Evolutionary conservation across 2,113 vertebrate genomes (phyloP).

Genomic region (Cnemophilus loriae): DNA sequence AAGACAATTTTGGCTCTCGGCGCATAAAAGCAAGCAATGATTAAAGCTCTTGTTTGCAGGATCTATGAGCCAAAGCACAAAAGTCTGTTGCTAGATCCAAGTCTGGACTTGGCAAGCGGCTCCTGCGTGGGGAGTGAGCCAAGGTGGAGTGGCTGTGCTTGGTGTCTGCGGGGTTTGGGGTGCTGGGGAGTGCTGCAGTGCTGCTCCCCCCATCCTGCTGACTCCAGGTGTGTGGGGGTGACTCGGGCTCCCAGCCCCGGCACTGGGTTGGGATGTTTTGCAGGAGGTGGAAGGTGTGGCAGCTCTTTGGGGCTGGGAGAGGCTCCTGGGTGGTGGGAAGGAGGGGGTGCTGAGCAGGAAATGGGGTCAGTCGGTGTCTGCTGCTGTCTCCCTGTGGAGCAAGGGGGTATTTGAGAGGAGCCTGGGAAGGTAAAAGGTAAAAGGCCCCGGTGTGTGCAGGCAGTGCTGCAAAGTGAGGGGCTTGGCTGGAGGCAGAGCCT

Average conservation of each 20-base stretch:
- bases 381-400: background rate
- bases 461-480: accelerated
- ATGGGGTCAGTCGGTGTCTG: background rate
- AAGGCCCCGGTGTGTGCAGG: background rate
- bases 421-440: background rate
- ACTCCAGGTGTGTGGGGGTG: accelerated
- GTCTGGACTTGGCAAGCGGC: background rate
- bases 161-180: background rate
- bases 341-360: background rate
- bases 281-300: background rate
- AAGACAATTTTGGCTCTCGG: constrained; percentile 18
- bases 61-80: constrained; percentile 30
- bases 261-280: background rate
- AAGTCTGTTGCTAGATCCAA: constrained; percentile 5
- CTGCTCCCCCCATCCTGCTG: accelerated
- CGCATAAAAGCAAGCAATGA: constrained; percentile 5
- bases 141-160: background rate
- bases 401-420: too few relatives aligned
- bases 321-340: background rate
- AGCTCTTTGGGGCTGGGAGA: background rate
- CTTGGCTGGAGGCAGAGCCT: background rate
- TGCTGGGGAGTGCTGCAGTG: background rate
- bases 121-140: background rate
- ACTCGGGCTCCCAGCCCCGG: background rate
- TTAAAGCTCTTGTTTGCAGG: constrained; percentile 49